These are phyloP conservation scores for Tiliacea aurago DNA, from an alignment of 2,888 invertebrate species.

Conservation along the genomic window DNA sequence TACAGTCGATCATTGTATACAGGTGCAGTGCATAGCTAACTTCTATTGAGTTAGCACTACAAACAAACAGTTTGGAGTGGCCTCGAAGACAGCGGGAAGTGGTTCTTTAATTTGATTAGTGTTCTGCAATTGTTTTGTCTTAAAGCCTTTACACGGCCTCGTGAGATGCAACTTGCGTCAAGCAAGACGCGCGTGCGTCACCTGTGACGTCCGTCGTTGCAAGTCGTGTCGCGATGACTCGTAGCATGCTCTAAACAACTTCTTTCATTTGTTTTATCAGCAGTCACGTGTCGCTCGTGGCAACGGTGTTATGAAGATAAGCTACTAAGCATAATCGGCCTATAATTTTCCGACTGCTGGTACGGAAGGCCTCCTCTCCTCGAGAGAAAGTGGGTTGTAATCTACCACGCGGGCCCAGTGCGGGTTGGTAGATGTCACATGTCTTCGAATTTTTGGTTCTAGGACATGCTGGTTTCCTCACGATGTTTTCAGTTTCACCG, in stretches of 20 bases:
- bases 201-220: neutral
- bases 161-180: neutral
- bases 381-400: too few species aligned
- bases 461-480: too few species aligned
- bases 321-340: neutral
- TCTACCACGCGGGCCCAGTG: too few species aligned
- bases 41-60: conserved; percentile 42
- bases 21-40: conserved; percentile 33
- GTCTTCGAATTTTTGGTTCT: too few species aligned
- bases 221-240: neutral
- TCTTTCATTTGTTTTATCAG: neutral
- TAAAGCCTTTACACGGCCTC: too few species aligned
- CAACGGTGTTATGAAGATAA: neutral
- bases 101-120: conserved; percentile 37
- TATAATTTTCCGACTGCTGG: too few species aligned
- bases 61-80: conserved; percentile 34
- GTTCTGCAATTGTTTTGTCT: conserved; percentile 14
- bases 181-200: neutral
- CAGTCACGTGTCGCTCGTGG: neutral
- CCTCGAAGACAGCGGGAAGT: conserved; percentile 28
- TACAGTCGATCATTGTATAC: conserved; percentile 15
- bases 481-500: too few species aligned
- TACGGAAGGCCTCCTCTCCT: too few species aligned
- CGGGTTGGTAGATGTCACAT: too few species aligned
- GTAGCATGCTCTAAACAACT: neutral